phyloP scores from a whole-genome alignment of 1,140 invertebrate species.

The Zaprionus capensis region DNA sequence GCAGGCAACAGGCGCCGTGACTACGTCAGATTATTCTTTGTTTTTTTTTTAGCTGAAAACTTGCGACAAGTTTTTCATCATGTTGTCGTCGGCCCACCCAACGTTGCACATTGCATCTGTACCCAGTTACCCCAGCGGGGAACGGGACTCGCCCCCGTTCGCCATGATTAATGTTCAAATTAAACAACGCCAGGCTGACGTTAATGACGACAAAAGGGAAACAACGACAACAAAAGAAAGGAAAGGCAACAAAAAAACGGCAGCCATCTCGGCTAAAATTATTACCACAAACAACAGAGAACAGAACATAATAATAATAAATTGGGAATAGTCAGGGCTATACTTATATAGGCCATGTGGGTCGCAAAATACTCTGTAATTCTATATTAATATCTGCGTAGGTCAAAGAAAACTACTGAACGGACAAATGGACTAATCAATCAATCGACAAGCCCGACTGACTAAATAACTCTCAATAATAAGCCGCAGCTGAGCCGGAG shows the following conservation, averaged over 20 bases:
- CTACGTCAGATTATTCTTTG: background rate
- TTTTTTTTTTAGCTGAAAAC: slow-evolving; percentile 22
- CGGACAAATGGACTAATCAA: slow-evolving; percentile 26
- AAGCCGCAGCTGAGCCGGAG: slow-evolving; percentile 2
- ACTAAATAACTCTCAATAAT: slow-evolving; percentile 6
- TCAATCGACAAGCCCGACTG: slow-evolving; percentile 6
- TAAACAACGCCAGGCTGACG: slow-evolving; percentile 73
- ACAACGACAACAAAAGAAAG: slow-evolving; percentile 51
- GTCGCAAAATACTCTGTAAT: background rate
- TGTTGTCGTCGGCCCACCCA: slow-evolving; percentile 28
- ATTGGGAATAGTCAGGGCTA: slow-evolving; percentile 30
- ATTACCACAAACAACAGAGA: background rate
- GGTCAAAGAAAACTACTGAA: background rate
- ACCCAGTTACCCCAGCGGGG: slow-evolving; percentile 36
- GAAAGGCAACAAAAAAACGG: slow-evolving; percentile 23
- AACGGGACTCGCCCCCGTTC: background rate
- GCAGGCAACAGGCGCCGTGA: slow-evolving; percentile 2
- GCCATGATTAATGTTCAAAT: slow-evolving; percentile 78
- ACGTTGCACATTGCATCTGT: slow-evolving; percentile 40
- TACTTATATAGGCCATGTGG: background rate
- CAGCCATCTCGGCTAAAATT: background rate
- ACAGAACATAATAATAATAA: slow-evolving; percentile 32
- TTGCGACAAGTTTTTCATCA: slow-evolving; percentile 58
- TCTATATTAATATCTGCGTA: background rate
- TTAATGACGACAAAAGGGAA: slow-evolving; percentile 76